Evolutionary conservation across 2,113 vertebrate genomes (phyloP), one percentile per base, ranked within the genome.

Genomic region (Trogon melanurus): DNA sequence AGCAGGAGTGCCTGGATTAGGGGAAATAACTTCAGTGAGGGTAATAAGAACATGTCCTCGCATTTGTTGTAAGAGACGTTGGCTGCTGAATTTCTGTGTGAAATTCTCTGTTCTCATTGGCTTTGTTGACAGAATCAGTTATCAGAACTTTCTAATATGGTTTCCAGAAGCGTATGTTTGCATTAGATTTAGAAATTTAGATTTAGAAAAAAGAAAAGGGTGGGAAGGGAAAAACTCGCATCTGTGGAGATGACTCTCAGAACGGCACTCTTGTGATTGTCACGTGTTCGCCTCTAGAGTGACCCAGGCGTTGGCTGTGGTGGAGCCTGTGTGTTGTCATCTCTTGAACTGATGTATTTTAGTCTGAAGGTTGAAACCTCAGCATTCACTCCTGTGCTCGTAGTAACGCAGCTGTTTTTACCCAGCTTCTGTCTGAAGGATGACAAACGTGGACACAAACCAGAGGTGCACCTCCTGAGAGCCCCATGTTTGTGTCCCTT

Each of bases 331-430:
- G 5, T 93, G 81, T 88, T 84, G 80, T 34, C 72, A 30, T 73
- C 51, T 69, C 38, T 86, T 71, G 34, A 86, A 53, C 19, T 15
- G 54, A 13, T 50, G 1, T 5, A 15, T 61, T 70, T 76, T 30
- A 62, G 12, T 51, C 54, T 32, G 47, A 79, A 78, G 66, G 44
- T 65, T 75, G 74, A 81, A 91, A 85, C 25, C 18, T 65, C 83
- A 83, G 26, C 75, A 34, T 26, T 85, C 0, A 0, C 70, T 50
- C 36, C 29, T 29, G 66, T 82, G 62, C 51, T 2, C 0, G 2
- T 29, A 38, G 91, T 80, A 73, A 51, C 0, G 2, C 4, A 13
- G 22, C 13, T 32, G 32, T 23, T 51, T 79, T 84, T 65, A 45
- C 53, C 19, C 48, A 71, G 60, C 61, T 91, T 75, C 69, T 90